Base-by-base conservation (phyloP, 2,888 invertebrate species). In the Agriotes lineatus region DNA sequence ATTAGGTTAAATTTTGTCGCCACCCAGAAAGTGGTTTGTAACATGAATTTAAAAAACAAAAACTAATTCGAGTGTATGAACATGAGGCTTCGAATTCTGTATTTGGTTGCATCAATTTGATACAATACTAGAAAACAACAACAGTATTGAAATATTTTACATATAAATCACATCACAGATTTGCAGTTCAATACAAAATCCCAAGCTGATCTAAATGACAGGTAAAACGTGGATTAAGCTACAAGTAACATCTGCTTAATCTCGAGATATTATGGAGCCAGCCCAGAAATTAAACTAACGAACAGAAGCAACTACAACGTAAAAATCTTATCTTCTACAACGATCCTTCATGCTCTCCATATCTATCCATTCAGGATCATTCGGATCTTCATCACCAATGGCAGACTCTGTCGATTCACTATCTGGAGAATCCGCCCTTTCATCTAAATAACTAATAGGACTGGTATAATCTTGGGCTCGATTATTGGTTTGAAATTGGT, bases 331-430 rank as follows among this genome's bases (percentile, higher is more conserved):
- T 81, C 81, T 76, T 80, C 81, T 78, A 81, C 83, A 74, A 74
- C 84, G 76, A 80, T 82, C 83, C 64, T 78, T 77, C 30, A 78
- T 74, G 63, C 78, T 75, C 73, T 82, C 83, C 75, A 81, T 80
- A 69, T 86, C 87, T 61, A 86, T 90, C 95, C 95, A 95, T 81
- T 95, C 95, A 4, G 91, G 91, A 85, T 95, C 95, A 81, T 94
- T 93, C 20, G 94, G 94, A 84, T 95, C 95, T 80, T 94, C 94
- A 72, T 93, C 93, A 71, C 88, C 89, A 58, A 88, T 86, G 58
- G 88, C 89, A 19, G 90, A 90, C 76, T 87, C 86, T 59, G 86
- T 87, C 62, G 86, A 85, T 74, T 86, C 87, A 81, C 84, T 84
- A 60, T 82, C 82, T n/a, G 80, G 81, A 16, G 82, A 81, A 25